These are phyloP conservation scores for Rhyacophila evoluta DNA, from an alignment of 2,888 invertebrate genomes.

Conservation along the genomic window DNA sequence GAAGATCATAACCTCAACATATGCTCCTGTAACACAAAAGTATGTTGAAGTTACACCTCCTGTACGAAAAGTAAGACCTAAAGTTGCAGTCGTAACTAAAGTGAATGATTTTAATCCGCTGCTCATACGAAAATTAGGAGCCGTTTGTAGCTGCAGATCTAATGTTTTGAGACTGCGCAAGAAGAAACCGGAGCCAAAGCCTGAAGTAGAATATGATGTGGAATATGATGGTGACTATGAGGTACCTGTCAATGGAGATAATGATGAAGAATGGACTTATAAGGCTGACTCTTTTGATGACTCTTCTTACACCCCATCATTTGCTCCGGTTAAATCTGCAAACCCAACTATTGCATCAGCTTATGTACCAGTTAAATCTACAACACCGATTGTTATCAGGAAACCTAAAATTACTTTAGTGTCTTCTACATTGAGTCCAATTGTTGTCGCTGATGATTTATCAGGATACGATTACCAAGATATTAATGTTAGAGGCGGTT, in stretches of 20 bases:
- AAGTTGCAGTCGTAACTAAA: slow-evolving; percentile 74
- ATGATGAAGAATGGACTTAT: slow-evolving; percentile 59
- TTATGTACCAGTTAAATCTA: slow-evolving; percentile 48
- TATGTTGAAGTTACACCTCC: slow-evolving; percentile 63
- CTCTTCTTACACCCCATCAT: slow-evolving; percentile 34
- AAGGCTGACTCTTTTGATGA: slow-evolving; percentile 56
- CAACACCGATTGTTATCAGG: slow-evolving; percentile 57
- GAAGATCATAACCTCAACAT: slow-evolving; percentile 60
- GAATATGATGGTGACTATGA: slow-evolving; percentile 60
- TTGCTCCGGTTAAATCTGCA: slow-evolving; percentile 35
- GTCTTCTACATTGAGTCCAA: slow-evolving; percentile 66
- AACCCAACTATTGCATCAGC: slow-evolving; percentile 39
- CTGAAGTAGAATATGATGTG: slow-evolving; percentile 56
- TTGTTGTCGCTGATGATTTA: slow-evolving; percentile 67
- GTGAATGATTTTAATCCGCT: slow-evolving; percentile 80
- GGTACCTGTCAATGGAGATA: slow-evolving; percentile 60
- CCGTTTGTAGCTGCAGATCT: slow-evolving; percentile 79
- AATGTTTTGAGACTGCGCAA: slow-evolving; percentile 66
- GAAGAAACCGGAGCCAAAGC: slow-evolving; percentile 56
- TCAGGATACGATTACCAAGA: slow-evolving; percentile 65
- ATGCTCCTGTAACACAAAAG: slow-evolving; percentile 62
- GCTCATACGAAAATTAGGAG: slow-evolving; percentile 77
- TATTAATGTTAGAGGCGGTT: background rate
- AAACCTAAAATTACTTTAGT: slow-evolving; percentile 58
- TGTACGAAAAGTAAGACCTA: slow-evolving; percentile 65